Evolutionary conservation across 2,888 invertebrate species (phyloP).

Genomic region (Acleris cristana): DNA sequence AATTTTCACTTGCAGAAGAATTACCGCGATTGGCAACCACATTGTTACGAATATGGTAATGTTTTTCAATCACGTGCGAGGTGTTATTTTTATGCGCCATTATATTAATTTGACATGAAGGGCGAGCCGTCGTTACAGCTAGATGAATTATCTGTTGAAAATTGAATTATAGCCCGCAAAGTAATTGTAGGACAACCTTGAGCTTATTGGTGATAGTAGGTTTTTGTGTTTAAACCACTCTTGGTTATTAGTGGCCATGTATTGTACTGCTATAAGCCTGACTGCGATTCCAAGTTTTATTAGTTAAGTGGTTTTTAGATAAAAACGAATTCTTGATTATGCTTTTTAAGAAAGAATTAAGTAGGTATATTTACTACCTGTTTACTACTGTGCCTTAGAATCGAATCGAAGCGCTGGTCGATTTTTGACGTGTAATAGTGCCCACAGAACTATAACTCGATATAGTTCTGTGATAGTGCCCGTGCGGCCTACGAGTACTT

Average conservation of each 20-base stretch:
- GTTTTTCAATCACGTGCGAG: constrained; percentile 52
- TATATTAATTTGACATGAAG: constrained; percentile 48
- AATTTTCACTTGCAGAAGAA: constrained; percentile 69
- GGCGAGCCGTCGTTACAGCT: constrained; percentile 41
- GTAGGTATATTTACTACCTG: too few relatives aligned
- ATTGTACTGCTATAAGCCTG: too few relatives aligned
- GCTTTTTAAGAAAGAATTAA: too few relatives aligned
- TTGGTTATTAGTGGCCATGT: background rate
- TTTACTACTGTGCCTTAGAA: too few relatives aligned
- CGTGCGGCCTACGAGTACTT: too few relatives aligned
- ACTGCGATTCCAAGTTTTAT: too few relatives aligned
- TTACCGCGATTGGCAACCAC: constrained; percentile 61
- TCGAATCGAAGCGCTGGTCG: too few relatives aligned
- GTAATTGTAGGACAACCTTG: background rate
- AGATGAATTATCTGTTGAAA: constrained; percentile 47
- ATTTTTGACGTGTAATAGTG: too few relatives aligned
- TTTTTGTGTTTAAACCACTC: constrained; percentile 1
- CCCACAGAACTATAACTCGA: too few relatives aligned
- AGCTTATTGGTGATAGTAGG: background rate
- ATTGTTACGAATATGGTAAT: constrained; percentile 45
- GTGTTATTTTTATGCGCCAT: constrained; percentile 42
- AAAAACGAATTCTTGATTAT: too few relatives aligned
- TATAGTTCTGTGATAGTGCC: too few relatives aligned
- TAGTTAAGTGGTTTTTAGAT: too few relatives aligned
- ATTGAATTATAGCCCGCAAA: constrained; percentile 45